A percentile compares a stretch with the other conserved stretches of the same genome.
Evolutionary conservation across 2,113 vertebrate genomes (phyloP).

Genomic region (Oreocharis arfaki): DNA sequence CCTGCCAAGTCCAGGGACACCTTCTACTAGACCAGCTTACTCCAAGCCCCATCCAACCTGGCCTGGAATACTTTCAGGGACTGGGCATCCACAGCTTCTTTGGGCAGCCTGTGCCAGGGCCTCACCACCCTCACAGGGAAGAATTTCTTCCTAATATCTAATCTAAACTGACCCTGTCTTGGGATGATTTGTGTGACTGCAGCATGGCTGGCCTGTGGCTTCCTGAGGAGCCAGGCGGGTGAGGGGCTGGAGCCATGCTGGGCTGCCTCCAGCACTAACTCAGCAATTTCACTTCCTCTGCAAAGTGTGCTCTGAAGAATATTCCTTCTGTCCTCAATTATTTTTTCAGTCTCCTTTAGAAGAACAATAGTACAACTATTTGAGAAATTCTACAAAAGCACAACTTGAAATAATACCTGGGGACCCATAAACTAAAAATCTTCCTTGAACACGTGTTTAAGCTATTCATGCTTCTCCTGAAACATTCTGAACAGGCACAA

Average conservation of each 20-base stretch:
- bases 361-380: neutral
- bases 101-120: neutral
- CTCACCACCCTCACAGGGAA: neutral
- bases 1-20: neutral
- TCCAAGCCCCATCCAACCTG: neutral
- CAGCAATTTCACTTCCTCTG: neutral
- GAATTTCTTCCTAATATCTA: neutral
- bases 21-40: neutral
- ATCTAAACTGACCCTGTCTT: neutral
- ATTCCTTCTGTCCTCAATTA: neutral
- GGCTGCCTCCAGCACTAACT: neutral
- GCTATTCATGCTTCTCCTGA: neutral
- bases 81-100: neutral
- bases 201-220: neutral
- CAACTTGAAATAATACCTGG: neutral
- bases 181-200: neutral
- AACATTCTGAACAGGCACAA: neutral
- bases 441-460: constrained; percentile 44
- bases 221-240: accelerated
- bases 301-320: neutral
- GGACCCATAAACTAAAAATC: constrained; percentile 10
- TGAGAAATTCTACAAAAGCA: neutral
- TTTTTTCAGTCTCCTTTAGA: neutral
- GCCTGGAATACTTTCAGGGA: neutral
- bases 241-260: neutral